phyloP scores from a whole-genome alignment of 2,888 invertebrate species.

The Gryllus longicercus region DNA sequence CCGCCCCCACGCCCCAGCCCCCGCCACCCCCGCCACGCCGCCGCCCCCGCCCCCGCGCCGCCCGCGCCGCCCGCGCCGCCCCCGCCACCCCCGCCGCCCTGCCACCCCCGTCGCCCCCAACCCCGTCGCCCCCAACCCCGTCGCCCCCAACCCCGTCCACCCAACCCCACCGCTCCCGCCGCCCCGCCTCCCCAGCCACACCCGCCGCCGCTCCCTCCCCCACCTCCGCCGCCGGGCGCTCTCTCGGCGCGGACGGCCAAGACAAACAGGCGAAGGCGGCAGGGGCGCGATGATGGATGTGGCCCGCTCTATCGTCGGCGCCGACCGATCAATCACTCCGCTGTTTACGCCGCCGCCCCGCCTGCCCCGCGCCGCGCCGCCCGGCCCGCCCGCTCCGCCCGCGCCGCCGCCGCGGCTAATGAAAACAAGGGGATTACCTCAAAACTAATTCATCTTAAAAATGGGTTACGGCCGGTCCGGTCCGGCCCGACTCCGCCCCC shows the following conservation, averaged over 20 bases:
- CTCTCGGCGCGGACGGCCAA: not conserved
- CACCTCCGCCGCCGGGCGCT: not conserved
- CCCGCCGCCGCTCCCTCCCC: not conserved
- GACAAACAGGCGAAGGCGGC: not conserved
- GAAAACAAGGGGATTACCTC: slow-evolving; percentile 19
- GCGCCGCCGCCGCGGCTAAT: not conserved
- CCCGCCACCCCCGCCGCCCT: too few species aligned
- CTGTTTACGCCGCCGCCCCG: slow-evolving; percentile 12
- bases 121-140: too few species aligned
- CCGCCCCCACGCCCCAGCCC: too few species aligned
- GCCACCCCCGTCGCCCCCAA: too few species aligned
- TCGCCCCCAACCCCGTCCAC: too few species aligned
- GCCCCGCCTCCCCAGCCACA: too few species aligned
- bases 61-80: too few species aligned
- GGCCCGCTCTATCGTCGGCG: not conserved
- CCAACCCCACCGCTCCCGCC: too few species aligned
- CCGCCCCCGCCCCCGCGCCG: too few species aligned
- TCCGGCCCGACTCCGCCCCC: not conserved
- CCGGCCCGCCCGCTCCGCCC: not conserved
- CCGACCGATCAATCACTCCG: not conserved
- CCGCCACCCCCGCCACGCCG: too few species aligned
- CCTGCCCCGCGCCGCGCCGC: slow-evolving; percentile 20
- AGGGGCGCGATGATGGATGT: not conserved
- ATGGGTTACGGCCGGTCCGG: not conserved
- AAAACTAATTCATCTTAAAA: slow-evolving; percentile 17